Evolutionary conservation across 2,888 invertebrate genomes (phyloP).

Genomic region (Oscheius sp.): DNA sequence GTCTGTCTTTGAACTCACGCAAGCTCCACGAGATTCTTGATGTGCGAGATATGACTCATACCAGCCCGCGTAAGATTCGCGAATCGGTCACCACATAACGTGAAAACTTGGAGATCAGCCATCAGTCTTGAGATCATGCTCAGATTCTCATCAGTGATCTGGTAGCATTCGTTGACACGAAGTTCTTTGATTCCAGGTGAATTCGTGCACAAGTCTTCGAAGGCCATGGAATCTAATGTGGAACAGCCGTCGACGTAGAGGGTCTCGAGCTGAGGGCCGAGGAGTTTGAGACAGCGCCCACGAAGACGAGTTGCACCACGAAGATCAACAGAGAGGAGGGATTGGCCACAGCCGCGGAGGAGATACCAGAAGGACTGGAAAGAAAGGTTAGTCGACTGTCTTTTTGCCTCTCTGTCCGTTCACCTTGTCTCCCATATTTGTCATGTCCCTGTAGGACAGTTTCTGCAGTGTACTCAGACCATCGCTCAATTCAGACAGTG

Average conservation of each 20-base stretch:
- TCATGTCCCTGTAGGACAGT: slow-evolving; percentile 68
- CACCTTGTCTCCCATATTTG: slow-evolving; percentile 61
- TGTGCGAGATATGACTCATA: slow-evolving; percentile 55
- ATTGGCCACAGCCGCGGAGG: slow-evolving; percentile 60
- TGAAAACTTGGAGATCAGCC: slow-evolving; percentile 59
- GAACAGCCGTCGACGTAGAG: slow-evolving; percentile 69
- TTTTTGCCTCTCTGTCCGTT: not conserved
- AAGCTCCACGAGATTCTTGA: slow-evolving; percentile 53
- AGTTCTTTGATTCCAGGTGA: slow-evolving; percentile 62
- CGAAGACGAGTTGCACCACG: slow-evolving; percentile 63
- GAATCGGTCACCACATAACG: slow-evolving; percentile 66
- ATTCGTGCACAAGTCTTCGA: slow-evolving; percentile 71
- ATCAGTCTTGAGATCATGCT: slow-evolving; percentile 69
- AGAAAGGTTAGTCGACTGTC: not conserved
- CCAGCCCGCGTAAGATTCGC: slow-evolving; percentile 47
- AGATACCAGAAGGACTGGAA: slow-evolving; percentile 69
- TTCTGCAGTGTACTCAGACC: slow-evolving; percentile 52
- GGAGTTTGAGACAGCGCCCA: slow-evolving; percentile 70
- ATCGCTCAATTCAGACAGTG: slow-evolving; percentile 64
- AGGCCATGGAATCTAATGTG: slow-evolving; percentile 64
- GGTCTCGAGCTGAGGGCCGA: slow-evolving; percentile 65
- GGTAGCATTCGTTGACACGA: slow-evolving; percentile 66
- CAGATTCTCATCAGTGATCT: slow-evolving; percentile 62
- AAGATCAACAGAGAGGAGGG: slow-evolving; percentile 66
- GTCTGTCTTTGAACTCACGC: slow-evolving; percentile 48